Percentiles rank a stretch among this genome's conserved stretches.
Conservation (phyloP, 2,113 vertebrate genomes). For the Harpagus bidentatus region DNA sequence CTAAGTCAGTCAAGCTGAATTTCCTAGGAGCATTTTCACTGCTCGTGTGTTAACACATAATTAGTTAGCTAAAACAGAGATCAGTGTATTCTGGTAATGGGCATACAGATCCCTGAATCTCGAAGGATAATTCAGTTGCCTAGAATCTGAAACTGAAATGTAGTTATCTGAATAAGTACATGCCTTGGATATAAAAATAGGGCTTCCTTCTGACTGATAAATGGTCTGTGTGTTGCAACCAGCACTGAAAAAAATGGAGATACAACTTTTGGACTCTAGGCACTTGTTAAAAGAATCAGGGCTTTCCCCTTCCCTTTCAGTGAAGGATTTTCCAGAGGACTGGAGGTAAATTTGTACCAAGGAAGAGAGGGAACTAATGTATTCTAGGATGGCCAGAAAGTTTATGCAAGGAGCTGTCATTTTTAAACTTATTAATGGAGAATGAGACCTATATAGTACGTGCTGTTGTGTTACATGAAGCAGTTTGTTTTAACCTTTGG, state of each 20-base stretch:
- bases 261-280: neutral
- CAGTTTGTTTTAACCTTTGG: neutral
- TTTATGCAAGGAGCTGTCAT: neutral
- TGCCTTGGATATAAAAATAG: neutral
- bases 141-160: neutral
- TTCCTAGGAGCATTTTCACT: conserved; percentile 7
- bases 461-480: neutral
- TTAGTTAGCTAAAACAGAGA: conserved; percentile 21
- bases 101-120: neutral
- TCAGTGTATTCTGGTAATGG: neutral
- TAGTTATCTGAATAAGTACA: neutral
- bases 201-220: neutral
- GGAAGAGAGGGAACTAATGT: neutral
- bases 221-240: neutral
- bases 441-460: neutral
- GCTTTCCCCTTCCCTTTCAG: neutral
- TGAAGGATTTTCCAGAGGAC: neutral
- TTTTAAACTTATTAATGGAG: neutral
- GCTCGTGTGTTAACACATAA: neutral
- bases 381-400: neutral
- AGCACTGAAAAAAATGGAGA: neutral
- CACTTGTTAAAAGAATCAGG: neutral
- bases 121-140: neutral
- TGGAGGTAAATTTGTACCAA: neutral
- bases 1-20: neutral